These are phyloP conservation scores for Bombylius discolor DNA, from an alignment of 2,888 invertebrate species.

Conservation along the genomic window DNA sequence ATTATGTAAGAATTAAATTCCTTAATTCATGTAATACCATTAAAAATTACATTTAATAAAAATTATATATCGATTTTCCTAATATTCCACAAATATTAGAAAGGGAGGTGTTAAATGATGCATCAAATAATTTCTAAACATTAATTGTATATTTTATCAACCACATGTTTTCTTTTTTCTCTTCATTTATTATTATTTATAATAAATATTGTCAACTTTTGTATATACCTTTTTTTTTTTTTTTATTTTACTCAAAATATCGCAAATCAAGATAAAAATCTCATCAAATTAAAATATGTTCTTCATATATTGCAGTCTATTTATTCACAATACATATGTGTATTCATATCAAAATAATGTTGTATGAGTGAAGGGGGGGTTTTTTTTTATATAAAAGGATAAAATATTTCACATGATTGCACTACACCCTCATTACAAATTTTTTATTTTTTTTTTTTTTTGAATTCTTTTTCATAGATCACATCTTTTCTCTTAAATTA, in stretches of 20 bases:
- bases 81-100: too few relatives aligned
- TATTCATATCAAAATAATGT: not conserved
- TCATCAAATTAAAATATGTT: not conserved
- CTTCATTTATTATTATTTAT: too few relatives aligned
- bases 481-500: too few relatives aligned
- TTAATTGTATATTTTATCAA: slow-evolving; percentile 1
- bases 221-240: too few relatives aligned
- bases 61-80: too few relatives aligned
- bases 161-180: not conserved
- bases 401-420: not conserved
- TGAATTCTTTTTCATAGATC: not conserved
- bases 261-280: not conserved
- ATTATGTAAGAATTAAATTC: too few relatives aligned
- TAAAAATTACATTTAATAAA: too few relatives aligned
- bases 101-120: slow-evolving; percentile 7
- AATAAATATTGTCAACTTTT: too few relatives aligned
- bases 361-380: too few relatives aligned
- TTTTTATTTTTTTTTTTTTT: not conserved
- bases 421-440: not conserved
- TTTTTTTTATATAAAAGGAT: not conserved
- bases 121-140: slow-evolving; percentile 5
- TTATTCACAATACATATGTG: too few relatives aligned
- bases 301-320: too few relatives aligned
- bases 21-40: too few relatives aligned
- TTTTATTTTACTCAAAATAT: not conserved